phyloP scores from a whole-genome alignment of 2,888 invertebrate species.

The Machimus atricapillus region DNA sequence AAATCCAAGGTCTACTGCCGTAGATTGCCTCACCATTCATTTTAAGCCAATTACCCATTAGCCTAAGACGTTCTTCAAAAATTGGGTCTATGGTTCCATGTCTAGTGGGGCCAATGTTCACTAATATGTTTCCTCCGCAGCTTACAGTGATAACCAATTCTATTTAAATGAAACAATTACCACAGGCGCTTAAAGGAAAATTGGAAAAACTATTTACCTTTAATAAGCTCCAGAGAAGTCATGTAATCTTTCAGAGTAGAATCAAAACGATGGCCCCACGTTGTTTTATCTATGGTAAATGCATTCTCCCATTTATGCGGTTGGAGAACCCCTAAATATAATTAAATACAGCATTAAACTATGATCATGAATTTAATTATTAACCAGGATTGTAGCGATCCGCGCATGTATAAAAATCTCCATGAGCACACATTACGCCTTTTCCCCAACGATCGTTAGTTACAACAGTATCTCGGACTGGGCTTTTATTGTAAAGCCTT shows the following conservation, averaged over 20 bases:
- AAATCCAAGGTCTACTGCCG: constrained; percentile 75
- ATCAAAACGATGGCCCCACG: constrained; percentile 87
- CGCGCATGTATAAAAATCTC: constrained; percentile 84
- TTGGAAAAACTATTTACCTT: constrained; percentile 51
- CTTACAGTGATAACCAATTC: constrained; percentile 79
- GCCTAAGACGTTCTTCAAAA: constrained; percentile 81
- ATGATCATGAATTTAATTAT: background rate
- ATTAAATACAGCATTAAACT: background rate
- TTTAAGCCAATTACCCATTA: constrained; percentile 82
- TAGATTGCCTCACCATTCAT: constrained; percentile 90
- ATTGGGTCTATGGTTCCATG: constrained; percentile 86
- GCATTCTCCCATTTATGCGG: constrained; percentile 95
- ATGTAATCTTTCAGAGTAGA: constrained; percentile 74
- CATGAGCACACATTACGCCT: constrained; percentile 81
- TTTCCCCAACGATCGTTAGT: constrained; percentile 95
- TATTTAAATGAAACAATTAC: background rate
- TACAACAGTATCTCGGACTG: constrained; percentile 85
- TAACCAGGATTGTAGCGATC: constrained; percentile 56
- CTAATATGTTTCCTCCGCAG: constrained; percentile 74
- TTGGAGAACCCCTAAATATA: constrained; percentile 66
- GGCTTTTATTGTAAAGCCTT: constrained; percentile 89
- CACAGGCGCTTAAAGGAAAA: background rate
- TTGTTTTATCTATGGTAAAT: constrained; percentile 84
- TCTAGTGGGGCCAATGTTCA: constrained; percentile 87
- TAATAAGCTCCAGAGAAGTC: constrained; percentile 73